Percentiles rank a stretch among this genome's conserved stretches.
These are phyloP conservation scores for Agrilus cyanescens DNA, from an alignment of 2,888 invertebrate genomes.

Conservation along the genomic window DNA sequence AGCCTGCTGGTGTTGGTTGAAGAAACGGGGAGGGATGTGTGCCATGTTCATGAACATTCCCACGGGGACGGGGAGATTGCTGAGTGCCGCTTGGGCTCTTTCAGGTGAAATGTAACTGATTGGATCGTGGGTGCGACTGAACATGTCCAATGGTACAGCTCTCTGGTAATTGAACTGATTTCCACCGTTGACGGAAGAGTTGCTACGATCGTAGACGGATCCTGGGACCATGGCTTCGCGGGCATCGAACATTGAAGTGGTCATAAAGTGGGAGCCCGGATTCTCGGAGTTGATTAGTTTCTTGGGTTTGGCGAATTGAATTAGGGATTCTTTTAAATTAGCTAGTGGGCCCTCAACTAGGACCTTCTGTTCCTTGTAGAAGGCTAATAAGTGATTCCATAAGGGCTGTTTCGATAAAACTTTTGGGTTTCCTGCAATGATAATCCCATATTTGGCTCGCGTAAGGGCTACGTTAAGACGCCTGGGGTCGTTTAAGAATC, in stretches of 20 bases:
- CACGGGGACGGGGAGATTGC: slow-evolving; percentile 81
- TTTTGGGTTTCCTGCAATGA: slow-evolving; percentile 98
- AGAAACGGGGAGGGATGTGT: slow-evolving; percentile 62
- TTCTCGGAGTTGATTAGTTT: slow-evolving; percentile 89
- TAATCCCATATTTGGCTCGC: slow-evolving; percentile 92
- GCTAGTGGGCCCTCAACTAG: slow-evolving; percentile 95
- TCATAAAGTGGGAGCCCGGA: slow-evolving; percentile 96
- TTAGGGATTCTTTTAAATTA: slow-evolving; percentile 91
- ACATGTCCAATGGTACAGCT: slow-evolving; percentile 45
- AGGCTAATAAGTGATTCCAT: slow-evolving; percentile 95
- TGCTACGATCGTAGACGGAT: slow-evolving; percentile 78
- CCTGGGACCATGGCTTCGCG: slow-evolving; percentile 91
- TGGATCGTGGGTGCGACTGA: slow-evolving; percentile 71
- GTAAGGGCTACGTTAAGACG: slow-evolving; percentile 97
- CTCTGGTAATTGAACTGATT: slow-evolving; percentile 26
- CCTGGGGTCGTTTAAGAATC: slow-evolving; percentile 95
- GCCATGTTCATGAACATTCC: slow-evolving; percentile 92
- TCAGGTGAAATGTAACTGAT: slow-evolving; percentile 88
- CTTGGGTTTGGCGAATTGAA: slow-evolving; percentile 95
- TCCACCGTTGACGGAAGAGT: slow-evolving; percentile 23
- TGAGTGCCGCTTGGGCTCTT: slow-evolving; percentile 58
- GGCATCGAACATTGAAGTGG: slow-evolving; percentile 92
- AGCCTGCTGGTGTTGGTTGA: slow-evolving; percentile 62
- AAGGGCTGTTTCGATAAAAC: slow-evolving; percentile 95
- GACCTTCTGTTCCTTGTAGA: slow-evolving; percentile 95